Conservation (phyloP, 2,888 invertebrate species). For the Camptogramma bilineatum region DNA sequence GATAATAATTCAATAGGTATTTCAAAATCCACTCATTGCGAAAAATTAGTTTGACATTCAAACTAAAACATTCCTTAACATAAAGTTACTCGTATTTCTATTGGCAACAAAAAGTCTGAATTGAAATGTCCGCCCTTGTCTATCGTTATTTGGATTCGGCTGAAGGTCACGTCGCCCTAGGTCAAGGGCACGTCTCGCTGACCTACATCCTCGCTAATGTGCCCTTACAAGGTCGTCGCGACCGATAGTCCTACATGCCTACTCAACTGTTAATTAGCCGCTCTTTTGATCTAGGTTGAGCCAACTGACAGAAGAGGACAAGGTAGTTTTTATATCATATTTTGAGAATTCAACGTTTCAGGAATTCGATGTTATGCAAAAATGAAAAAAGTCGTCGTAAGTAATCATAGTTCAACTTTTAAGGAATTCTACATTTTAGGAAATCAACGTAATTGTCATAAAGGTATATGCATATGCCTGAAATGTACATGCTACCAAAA, state of each 20-base stretch:
- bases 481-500: too few species aligned
- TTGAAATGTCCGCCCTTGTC: slow-evolving; percentile 61
- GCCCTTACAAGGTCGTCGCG: slow-evolving; percentile 65
- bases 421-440: too few species aligned
- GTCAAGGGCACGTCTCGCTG: slow-evolving; percentile 79
- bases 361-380: too few species aligned
- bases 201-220: slow-evolving; percentile 76
- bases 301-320: slow-evolving; percentile 7
- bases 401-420: too few species aligned
- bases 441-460: too few species aligned
- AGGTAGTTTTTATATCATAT: slow-evolving; percentile 1
- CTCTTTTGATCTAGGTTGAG: slow-evolving; percentile 42
- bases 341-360: too few species aligned
- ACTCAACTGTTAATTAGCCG: slow-evolving; percentile 53
- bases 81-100: slow-evolving; percentile 23
- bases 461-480: too few species aligned
- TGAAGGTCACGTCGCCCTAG: slow-evolving; percentile 71
- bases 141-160: slow-evolving; percentile 63
- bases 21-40: too few species aligned
- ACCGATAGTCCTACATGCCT: slow-evolving; percentile 56
- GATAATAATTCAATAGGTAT: too few species aligned
- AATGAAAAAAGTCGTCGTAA: too few species aligned
- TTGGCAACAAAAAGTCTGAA: slow-evolving; percentile 37
- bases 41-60: neutral
- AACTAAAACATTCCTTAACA: slow-evolving; percentile 4